Evolutionary conservation across 2,888 invertebrate genomes (phyloP).

Genomic region (Torymus tubicola): DNA sequence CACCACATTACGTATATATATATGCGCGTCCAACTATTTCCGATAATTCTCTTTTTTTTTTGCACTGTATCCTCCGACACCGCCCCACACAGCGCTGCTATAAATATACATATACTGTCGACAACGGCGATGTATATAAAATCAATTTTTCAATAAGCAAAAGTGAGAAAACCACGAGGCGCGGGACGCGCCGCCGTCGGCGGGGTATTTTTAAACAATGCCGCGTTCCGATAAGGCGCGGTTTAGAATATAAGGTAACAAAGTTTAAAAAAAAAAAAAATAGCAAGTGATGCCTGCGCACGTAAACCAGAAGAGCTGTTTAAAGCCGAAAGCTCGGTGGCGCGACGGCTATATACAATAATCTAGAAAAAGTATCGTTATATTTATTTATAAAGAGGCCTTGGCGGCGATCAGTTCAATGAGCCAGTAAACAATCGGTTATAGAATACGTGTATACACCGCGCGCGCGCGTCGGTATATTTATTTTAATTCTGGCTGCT

Average conservation of each 20-base stretch:
- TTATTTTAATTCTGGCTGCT: too few species aligned
- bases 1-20: background rate
- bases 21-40: background rate
- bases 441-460: background rate
- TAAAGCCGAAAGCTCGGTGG: too few species aligned
- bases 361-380: background rate
- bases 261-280: too few species aligned
- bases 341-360: too few species aligned
- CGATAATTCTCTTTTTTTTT: slow-evolving; percentile 22
- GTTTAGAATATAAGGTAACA: too few species aligned
- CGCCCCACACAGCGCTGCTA: slow-evolving; percentile 5
- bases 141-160: slow-evolving; percentile 52
- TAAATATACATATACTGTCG: slow-evolving; percentile 16
- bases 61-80: too few species aligned
- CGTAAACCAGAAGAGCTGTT: too few species aligned
- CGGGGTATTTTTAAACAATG: too few species aligned
- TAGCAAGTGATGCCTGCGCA: too few species aligned
- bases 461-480: background rate
- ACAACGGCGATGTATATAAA: background rate
- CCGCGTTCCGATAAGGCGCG: too few species aligned
- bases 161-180: slow-evolving; percentile 22
- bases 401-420: background rate
- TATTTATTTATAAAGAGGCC: slow-evolving; percentile 3
- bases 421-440: background rate
- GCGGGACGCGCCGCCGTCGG: too few species aligned